These are phyloP conservation scores for Calycopis cecrops DNA, from an alignment of 1,140 invertebrate genomes.

Conservation along the genomic window DNA sequence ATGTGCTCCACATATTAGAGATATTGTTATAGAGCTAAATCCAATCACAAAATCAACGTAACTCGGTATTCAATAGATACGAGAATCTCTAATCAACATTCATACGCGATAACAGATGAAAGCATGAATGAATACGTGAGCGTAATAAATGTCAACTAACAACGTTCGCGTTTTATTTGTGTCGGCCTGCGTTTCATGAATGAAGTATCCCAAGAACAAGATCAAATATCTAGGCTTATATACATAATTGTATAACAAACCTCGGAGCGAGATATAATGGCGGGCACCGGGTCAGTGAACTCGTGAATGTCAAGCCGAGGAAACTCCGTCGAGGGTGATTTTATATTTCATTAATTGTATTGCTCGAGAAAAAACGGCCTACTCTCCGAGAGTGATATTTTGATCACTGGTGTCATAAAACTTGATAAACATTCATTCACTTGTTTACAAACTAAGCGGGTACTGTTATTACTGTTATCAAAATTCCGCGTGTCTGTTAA, in stretches of 20 bases:
- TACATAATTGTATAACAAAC: slow-evolving; percentile 2
- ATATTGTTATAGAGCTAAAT: too few species aligned
- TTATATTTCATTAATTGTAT: slow-evolving; percentile 3
- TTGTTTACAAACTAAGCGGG: too few species aligned
- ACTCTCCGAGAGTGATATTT: slow-evolving; percentile 1
- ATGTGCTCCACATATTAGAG: too few species aligned
- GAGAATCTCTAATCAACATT: too few species aligned
- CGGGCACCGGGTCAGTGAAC: not conserved
- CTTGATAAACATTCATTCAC: too few species aligned
- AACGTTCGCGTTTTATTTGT: slow-evolving; percentile 4
- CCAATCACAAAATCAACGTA: too few species aligned
- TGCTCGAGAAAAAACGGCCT: not conserved
- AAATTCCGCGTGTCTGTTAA: too few species aligned
- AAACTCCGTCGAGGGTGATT: not conserved
- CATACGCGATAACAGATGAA: not conserved
- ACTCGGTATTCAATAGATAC: too few species aligned
- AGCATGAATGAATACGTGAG: not conserved
- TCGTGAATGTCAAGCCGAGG: slow-evolving; percentile 2
- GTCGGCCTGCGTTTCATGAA: slow-evolving; percentile 1
- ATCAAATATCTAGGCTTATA: slow-evolving; percentile 10
- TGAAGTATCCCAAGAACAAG: slow-evolving; percentile 10
- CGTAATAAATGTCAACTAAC: not conserved
- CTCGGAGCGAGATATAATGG: slow-evolving; percentile 23
- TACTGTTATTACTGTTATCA: too few species aligned
- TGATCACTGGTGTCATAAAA: too few species aligned